Conservation (phyloP, 2,113 vertebrate species). For the Alligator sinensis region DNA sequence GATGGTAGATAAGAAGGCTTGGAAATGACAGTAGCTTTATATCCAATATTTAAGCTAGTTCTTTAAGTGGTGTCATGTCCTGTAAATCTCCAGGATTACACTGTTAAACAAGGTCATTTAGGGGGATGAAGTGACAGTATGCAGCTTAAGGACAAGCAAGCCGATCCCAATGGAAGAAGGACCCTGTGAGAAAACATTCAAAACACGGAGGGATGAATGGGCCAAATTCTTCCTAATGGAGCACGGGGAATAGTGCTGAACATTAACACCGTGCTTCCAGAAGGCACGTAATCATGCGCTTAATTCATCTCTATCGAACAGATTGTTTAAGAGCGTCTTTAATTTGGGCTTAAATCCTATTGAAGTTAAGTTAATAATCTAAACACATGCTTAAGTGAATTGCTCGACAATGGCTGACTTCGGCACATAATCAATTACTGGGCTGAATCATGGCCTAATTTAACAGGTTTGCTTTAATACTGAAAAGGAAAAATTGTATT, state of each 20-base stretch:
- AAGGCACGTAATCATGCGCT: not conserved
- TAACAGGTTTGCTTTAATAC: accelerated
- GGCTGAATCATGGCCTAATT: accelerated
- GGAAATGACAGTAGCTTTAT: not conserved
- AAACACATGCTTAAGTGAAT: not conserved
- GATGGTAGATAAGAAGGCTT: not conserved
- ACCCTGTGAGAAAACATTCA: not conserved
- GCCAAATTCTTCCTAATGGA: not conserved
- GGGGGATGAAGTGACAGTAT: not conserved
- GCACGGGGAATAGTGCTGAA: not conserved
- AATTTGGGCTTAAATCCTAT: not conserved
- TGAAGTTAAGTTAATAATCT: not conserved
- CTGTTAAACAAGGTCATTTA: not conserved
- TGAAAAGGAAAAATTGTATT: not conserved
- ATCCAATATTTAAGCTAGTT: not conserved
- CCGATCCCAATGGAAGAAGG: not conserved
- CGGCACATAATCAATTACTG: not conserved
- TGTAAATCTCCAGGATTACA: not conserved
- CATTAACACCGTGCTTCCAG: not conserved
- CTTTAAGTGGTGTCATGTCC: not conserved
- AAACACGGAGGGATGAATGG: not conserved
- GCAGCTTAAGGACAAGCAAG: not conserved
- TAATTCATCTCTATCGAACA: accelerated
- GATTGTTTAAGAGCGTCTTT: not conserved
- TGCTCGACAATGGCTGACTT: too few relatives aligned